phyloP scores from a whole-genome alignment of 2,888 invertebrate genomes.

The Geotrupes spiniger region DNA sequence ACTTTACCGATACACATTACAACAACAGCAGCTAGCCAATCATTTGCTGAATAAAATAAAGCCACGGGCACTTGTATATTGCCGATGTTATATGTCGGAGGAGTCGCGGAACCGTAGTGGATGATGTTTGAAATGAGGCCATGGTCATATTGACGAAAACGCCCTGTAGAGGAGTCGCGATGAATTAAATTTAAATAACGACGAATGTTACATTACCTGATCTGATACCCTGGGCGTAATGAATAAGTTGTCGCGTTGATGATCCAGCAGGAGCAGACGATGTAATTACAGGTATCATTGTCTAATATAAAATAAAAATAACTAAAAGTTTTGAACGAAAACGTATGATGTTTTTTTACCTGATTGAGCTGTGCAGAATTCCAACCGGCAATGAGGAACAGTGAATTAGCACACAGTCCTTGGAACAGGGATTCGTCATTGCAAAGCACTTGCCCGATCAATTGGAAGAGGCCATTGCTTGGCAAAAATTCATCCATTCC shows the following conservation, averaged over 20 bases:
- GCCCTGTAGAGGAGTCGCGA: constrained; percentile 19
- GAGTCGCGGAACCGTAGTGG: constrained; percentile 40
- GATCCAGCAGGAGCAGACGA: constrained; percentile 50
- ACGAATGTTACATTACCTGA: too few species aligned
- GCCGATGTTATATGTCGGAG: constrained; percentile 49
- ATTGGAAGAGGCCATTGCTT: constrained; percentile 51
- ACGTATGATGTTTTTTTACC: constrained; percentile 8
- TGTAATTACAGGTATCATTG: constrained; percentile 49
- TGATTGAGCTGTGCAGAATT: constrained; percentile 46
- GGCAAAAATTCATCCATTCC: constrained; percentile 64
- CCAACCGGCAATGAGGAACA: constrained; percentile 58
- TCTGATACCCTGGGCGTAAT: constrained; percentile 48
- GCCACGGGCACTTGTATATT: constrained; percentile 49
- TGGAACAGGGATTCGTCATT: constrained; percentile 42
- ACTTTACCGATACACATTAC: constrained; percentile 1
- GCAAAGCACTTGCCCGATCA: constrained; percentile 53
- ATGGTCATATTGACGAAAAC: constrained; percentile 60
- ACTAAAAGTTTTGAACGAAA: not conserved
- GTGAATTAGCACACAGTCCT: constrained; percentile 55
- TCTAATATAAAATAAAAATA: constrained; percentile 33
- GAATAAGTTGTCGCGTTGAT: constrained; percentile 48
- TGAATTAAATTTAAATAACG: not conserved
- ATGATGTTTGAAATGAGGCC: constrained; percentile 43
- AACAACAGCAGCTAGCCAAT: constrained; percentile 50
- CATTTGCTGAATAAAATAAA: constrained; percentile 52